Evolutionary conservation across 1,140 invertebrate genomes (phyloP).

Genomic region (Plectus sambesii): DNA sequence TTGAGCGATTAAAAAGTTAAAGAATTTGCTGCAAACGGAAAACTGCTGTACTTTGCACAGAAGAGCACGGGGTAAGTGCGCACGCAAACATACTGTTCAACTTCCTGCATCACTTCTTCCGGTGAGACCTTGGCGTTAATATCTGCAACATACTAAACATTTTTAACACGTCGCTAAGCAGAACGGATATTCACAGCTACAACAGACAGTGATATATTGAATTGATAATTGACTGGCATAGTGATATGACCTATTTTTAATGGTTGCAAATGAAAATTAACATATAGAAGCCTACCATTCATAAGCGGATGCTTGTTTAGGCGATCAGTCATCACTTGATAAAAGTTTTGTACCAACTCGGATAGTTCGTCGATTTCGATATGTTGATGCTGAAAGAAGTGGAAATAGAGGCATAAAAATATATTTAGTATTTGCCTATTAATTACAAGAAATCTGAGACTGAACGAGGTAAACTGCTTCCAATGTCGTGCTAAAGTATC

Average conservation of each 20-base stretch:
- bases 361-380: conserved; percentile 70
- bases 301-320: conserved; percentile 14
- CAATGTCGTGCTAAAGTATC: conserved; percentile 23
- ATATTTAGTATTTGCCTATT: not conserved
- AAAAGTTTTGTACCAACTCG: conserved; percentile 78
- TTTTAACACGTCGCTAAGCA: conserved; percentile 1
- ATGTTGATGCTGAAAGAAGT: conserved; percentile 19
- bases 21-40: conserved; percentile 1
- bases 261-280: no score
- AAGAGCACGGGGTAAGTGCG: conserved; percentile 32
- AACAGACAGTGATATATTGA: conserved; percentile 1
- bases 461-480: conserved; percentile 26
- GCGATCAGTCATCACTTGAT: conserved; percentile 64
- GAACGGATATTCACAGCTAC: not conserved
- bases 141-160: not conserved
- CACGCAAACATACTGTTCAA: conserved; percentile 37
- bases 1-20: conserved; percentile 5
- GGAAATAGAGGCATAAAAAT: conserved; percentile 9
- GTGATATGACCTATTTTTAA: no score
- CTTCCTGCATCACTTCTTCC: conserved; percentile 28
- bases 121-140: conserved; percentile 12
- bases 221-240: conserved; percentile 3
- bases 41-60: conserved; percentile 27
- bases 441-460: conserved; percentile 12
- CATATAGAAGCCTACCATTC: not conserved